Conservation (phyloP, 2,888 invertebrate species). For the Ectemnius continuus region DNA sequence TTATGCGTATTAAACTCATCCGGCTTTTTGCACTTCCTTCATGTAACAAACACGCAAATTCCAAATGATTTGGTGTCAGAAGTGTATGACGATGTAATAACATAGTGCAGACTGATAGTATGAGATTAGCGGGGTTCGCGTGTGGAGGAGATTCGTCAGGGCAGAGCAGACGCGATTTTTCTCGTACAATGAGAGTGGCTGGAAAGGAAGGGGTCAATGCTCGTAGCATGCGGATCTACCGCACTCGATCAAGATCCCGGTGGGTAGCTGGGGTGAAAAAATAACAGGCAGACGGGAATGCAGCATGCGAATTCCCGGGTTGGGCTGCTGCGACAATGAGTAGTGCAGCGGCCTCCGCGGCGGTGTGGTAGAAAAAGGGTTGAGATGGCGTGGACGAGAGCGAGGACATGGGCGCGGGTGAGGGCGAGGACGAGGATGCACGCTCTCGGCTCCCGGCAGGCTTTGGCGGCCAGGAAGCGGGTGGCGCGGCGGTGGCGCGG, state of each 20-base stretch:
- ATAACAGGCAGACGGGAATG: neutral
- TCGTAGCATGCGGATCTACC: no score
- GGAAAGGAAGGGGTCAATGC: no score
- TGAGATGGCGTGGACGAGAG: slow-evolving; percentile 11
- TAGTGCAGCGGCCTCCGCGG: slow-evolving; percentile 30
- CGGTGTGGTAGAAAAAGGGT: neutral
- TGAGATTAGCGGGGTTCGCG: no score
- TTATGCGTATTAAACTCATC: no score
- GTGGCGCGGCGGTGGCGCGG: slow-evolving; percentile 11
- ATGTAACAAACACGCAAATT: no score
- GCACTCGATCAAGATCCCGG: neutral
- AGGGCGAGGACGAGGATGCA: slow-evolving; percentile 9
- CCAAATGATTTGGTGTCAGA: no score
- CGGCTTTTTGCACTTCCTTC: no score
- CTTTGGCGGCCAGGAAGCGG: slow-evolving; percentile 56
- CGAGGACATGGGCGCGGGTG: slow-evolving; percentile 19
- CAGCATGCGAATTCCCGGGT: slow-evolving; percentile 23
- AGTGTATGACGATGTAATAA: no score
- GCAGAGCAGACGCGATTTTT: no score
- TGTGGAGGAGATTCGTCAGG: no score
- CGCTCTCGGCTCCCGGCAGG: slow-evolving; percentile 47
- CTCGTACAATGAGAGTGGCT: no score
- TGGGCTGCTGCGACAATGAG: slow-evolving; percentile 40
- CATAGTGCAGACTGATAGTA: no score
- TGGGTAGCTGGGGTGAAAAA: neutral